Base-by-base conservation (phyloP, 2,797 vertebrate species). In the Garrulus glandarius region DNA sequence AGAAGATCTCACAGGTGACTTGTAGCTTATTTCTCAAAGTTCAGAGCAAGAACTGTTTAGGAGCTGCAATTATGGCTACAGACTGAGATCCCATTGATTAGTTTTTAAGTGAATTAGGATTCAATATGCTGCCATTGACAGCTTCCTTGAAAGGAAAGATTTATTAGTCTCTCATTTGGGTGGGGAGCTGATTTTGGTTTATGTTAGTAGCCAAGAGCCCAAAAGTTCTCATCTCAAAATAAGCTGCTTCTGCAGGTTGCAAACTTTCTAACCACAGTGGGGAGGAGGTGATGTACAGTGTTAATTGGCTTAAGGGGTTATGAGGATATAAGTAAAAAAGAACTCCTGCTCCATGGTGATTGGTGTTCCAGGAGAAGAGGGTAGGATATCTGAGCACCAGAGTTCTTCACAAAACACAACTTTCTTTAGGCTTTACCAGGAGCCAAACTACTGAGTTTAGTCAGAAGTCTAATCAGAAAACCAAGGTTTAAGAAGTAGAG, bases 11-110 rank as follows among this genome's bases (percentile, higher is more conserved):
- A 94, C 94, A 79, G 97, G 88, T 98, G 98, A 98, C 98, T 98
- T 85, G 75, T 80, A 97, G 98, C 94, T 98, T 92, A 97, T 98
- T 97, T 97, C 98, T 98, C 98, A 98, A 94, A 89, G 79, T 64
- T 52, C 47, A 61, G 36, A 79, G 59, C 44, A 34, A 59, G 34
- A 36, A 5, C 16, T n/a, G 30, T 16, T 44, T 64, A 53, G 61
- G 59, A 81, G 41, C 34, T 65, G 41, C 83, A 59, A 55, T 90
- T 90, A 57, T 5, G 24, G 32, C 30, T 59, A 26, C 4, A 5
- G 9, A 11, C 7, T 1, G 14, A 76, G 67, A 61, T 59, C 20
- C 36, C 43, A 16, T 10, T 61, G 57, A 60, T 39, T 17, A 13
- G 9, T 16, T 85, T 83, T 71, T 29, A 46, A 55, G 59, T 71